Percentiles rank a stretch among this genome's conserved stretches.
Conservation (phyloP, 2,797 vertebrate genomes). For the Manis pentadactyla region DNA sequence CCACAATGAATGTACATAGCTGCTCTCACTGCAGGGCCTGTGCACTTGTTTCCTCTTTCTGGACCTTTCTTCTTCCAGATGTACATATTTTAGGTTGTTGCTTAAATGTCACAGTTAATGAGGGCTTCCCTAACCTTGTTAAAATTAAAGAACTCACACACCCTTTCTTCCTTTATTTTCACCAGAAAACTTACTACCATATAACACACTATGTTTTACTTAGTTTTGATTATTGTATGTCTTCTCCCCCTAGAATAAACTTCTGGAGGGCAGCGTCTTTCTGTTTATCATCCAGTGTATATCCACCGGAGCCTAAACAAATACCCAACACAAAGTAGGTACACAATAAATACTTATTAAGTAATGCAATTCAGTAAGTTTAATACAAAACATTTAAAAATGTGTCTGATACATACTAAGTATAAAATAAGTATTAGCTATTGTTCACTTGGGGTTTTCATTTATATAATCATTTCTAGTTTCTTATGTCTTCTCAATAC, state of each 20-base stretch:
- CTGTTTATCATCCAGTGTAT: not conserved
- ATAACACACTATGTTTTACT: not conserved
- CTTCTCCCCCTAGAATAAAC: conserved; percentile 4
- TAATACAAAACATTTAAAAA: conserved; percentile 36
- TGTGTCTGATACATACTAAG: not conserved
- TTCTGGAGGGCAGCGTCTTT: not conserved
- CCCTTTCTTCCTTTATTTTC: not conserved
- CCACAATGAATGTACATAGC: not conserved
- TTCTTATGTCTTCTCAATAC: not conserved
- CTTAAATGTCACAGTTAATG: not conserved
- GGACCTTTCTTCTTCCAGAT: not conserved
- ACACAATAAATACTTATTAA: conserved; percentile 3
- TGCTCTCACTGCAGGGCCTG: not conserved
- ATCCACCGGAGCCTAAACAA: not conserved
- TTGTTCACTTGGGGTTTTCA: not conserved
- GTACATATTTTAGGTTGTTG: not conserved
- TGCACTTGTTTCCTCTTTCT: not conserved
- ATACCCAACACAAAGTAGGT: not conserved
- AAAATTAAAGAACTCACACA: not conserved
- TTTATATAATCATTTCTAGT: not conserved
- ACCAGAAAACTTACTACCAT: not conserved
- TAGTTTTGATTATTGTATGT: not conserved
- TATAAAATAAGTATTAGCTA: not conserved
- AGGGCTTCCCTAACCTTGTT: not conserved
- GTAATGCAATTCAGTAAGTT: not conserved